phyloP scores from a whole-genome alignment of 2,797 vertebrate genomes.

The Megalops cyprinoides region DNA sequence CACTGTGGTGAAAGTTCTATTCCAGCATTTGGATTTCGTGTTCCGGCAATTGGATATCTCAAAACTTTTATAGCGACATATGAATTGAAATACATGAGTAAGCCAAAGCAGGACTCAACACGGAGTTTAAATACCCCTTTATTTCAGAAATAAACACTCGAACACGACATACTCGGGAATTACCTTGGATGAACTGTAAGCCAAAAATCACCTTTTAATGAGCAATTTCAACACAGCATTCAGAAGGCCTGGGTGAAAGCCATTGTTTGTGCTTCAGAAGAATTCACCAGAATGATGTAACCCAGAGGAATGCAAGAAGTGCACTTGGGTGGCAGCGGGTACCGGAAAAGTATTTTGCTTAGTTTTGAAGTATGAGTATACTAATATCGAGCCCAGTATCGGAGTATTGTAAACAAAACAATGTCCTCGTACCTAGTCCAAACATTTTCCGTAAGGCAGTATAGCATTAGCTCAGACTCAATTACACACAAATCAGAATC shows the following conservation, averaged over 20 bases:
- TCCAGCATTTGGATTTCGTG: too few relatives aligned
- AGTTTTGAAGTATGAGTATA: not conserved
- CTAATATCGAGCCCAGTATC: not conserved
- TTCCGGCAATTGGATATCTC: too few relatives aligned
- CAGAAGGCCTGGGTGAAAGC: not conserved
- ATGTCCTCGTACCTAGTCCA: not conserved
- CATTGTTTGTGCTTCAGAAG: not conserved
- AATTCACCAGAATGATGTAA: not conserved
- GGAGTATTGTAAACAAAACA: not conserved
- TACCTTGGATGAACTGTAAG: not conserved
- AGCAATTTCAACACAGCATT: not conserved
- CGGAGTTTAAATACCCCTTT: not conserved
- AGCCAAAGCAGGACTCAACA: not conserved
- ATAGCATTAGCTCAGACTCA: not conserved
- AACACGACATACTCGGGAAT: not conserved
- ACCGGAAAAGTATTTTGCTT: not conserved
- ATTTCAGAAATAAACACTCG: constrained; percentile 1
- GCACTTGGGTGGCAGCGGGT: too few relatives aligned
- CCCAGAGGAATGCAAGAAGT: not conserved
- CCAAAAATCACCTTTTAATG: not conserved
- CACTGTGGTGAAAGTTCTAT: too few relatives aligned
- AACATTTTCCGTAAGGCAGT: not conserved
- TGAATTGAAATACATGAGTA: not conserved
- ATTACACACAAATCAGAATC: not conserved
- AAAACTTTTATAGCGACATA: too few relatives aligned